Evolutionary conservation across 1,140 invertebrate species (phyloP), one percentile per base, ranked within the genome.

Genomic region (Myzus persicae): DNA sequence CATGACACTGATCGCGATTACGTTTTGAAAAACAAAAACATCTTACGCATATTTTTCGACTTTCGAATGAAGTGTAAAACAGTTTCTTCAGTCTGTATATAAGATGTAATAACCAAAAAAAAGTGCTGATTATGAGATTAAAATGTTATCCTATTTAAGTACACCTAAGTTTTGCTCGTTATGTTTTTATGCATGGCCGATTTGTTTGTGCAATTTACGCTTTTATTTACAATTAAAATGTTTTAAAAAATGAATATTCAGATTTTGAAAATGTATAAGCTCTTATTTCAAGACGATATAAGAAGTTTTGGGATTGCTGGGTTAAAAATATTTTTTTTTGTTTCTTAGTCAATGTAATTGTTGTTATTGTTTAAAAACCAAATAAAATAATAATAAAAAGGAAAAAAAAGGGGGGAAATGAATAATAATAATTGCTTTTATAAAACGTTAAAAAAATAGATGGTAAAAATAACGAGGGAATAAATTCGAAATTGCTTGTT

Each of bases 391-490:
- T 40, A 90, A 90, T 59, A 90, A 90, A 40, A 59, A 59, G 1
- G n/a, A n/a, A 48, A 44, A 26, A 92, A 26, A 92, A 40, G 82
- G 42, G 88, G 89, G 89, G 36, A 93, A 93, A 93, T 93, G 91
- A 91, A 91, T n/a, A 93, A 93, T 93, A 93, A 93, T 93, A 93
- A 93, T 93, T 93, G 91, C 91, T 93, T 93, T 93, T 93, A 82
- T 93, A 93, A 93, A 93, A 93, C 91, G 91, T 84, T 84, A 93
- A 93, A 92, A 67, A 54, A 85, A 85, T 93, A 84, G 81, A 93
- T 54, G 91, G 91, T 51, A 48, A 85, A 93, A 93, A 93, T 93
- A 93, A 93, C 91, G 91, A 93, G 91, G 76, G 38, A 93, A 93
- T 93, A 93, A 93, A 85, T 93, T 93, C 81, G 46, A 85, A 93